These are phyloP conservation scores for Eleginops maclovinus DNA, from an alignment of 2,113 vertebrate genomes.

Conservation along the genomic window DNA sequence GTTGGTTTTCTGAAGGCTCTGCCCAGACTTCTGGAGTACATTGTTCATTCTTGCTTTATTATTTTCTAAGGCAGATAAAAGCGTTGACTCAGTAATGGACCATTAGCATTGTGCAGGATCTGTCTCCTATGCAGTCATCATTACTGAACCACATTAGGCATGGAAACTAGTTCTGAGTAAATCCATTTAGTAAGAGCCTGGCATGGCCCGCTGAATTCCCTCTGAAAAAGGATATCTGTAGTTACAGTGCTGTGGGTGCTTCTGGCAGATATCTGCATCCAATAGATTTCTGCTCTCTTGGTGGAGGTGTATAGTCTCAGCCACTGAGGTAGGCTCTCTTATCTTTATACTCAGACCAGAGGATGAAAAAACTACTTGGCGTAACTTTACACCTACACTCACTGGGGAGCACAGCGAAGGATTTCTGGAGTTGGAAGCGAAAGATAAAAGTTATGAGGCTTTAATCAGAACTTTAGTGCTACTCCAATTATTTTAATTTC, in stretches of 20 bases:
- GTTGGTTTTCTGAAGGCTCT: constrained; percentile 22
- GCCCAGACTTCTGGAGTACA: constrained; percentile 3
- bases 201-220: constrained; percentile 40
- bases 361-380: constrained; percentile 50
- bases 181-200: constrained; percentile 46
- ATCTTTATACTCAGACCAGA: constrained; percentile 52
- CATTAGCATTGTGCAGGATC: constrained; percentile 61
- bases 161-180: constrained; percentile 47
- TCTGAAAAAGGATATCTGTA: constrained; percentile 42
- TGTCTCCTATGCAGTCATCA: constrained; percentile 37
- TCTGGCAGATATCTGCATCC: constrained; percentile 51
- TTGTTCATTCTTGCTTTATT: constrained; percentile 27
- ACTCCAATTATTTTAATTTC: constrained; percentile 40
- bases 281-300: constrained; percentile 41
- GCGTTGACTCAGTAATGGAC: constrained; percentile 61
- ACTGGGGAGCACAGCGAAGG: neutral
- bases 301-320: constrained; percentile 33
- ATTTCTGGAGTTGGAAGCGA: constrained; percentile 36
- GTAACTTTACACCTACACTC: constrained; percentile 22
- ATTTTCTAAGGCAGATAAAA: constrained; percentile 52
- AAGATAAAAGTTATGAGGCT: constrained; percentile 40
- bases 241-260: constrained; percentile 39
- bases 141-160: constrained; percentile 63
- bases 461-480: constrained; percentile 28
- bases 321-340: constrained; percentile 48